Evolutionary conservation across 92 coral and sea anemone species (phyloP), one percentile per base, ranked within the genome.

Genomic region (Isaurus tuberculatus): DNA sequence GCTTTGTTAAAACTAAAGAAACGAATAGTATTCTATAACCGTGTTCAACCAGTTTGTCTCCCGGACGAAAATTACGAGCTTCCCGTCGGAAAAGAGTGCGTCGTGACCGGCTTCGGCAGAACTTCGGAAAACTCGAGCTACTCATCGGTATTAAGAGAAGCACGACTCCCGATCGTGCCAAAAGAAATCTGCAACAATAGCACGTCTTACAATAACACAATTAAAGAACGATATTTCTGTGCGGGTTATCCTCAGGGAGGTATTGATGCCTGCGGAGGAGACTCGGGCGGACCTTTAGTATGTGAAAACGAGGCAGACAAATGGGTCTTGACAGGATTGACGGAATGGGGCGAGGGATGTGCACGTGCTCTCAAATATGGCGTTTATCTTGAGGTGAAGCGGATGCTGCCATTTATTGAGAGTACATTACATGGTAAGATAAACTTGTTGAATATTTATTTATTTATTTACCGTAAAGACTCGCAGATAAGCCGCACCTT

Each of bases 211-310:
- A 84, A 90, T 55, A 98, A 95, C 14, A 70, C 84, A 15, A 81
- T 97, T 42, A 81, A 86, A 7, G 93, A 90, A 29, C 95, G 79
- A 13, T 93, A 84, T 84, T 73, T 97, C 84, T 97, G 99, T 84
- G 99, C 98, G n/a, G 98, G 97, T 27, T 86, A 90, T 67, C 84
- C 89, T 7, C 87, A 73, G 49, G 98, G 99, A n/a, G 98, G 91
- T 55, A 83, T 71, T 43, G 99, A 97, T 66, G 79, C 93, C 51
- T 97, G 99, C 83, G 91, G 71, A 34, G 99, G 99, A 31, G 99
- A 97, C 53, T 94, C 98, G 42, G 99, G 99, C 17, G 99, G 99
- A 27, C 99, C 99, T 68, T 84, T 97, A 49, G 97, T 89, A 67
- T 97, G 98, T 71, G 90, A 89, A 89, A 90, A 90, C 85, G 87